Evolutionary conservation across 2,888 invertebrate species (phyloP), one percentile per base, ranked within the genome.

Genomic region (Chouioia cunea): DNA sequence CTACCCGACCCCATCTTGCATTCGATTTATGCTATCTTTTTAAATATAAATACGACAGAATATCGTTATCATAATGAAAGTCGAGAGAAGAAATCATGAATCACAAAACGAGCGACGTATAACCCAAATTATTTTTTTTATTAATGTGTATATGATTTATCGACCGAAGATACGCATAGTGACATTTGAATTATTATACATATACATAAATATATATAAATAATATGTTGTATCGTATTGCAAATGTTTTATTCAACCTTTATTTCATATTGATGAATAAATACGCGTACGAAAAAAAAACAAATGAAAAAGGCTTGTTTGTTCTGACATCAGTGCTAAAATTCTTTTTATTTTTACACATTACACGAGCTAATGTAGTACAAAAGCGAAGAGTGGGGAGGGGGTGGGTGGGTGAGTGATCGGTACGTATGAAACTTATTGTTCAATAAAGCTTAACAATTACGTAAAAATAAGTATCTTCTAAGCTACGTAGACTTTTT

Each of bases 251-350:
- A 79, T 81, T 78, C 81, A 79, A 80, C 76, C 74, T 83, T 84
- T 81, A 81, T 82, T 83, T 83, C 82, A 75, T 83, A 81, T 79
- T 78, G 75, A 80, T 78, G 74, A 82, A 83, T 80, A 80, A 82
- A 82, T 75, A 79, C 77, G 78, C 79, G 81, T 80, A 80, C 79
- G 81, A 78, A 18, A 68, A 50, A 48, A 73, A 58, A 20, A 59
- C 20, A 22, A 56, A 58, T 10, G 1, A 57, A 53, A 23, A 12
- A 56, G 63, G 56, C n/a, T 4, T 52, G 36, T 20, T 63, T 69
- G 8, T 58, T 71, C 54, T 65, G 27, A 27, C 20, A 62, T 71
- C 73, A 72, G 74, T 75, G 72, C 74, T n/a, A 75, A 76, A 76
- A 72, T 44, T 70, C 54, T 67, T 66, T 68, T 75, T 74, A 68